Evolutionary conservation across 2,113 vertebrate species (phyloP), one percentile per base, ranked within the genome.

Genomic region (Mastomys coucha): DNA sequence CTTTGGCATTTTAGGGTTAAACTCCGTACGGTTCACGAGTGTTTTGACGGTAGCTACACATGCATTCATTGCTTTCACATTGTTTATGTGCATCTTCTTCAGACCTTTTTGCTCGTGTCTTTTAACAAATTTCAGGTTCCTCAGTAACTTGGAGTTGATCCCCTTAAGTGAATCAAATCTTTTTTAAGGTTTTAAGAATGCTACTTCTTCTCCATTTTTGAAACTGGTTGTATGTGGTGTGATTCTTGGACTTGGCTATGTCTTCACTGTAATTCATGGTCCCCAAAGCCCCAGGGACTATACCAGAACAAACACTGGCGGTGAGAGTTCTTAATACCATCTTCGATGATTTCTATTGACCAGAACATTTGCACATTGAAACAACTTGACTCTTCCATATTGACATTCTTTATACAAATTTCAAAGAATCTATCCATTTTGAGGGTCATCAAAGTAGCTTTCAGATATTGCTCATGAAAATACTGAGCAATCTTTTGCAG

Each of bases 21-120:
- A 17, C 5, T 2, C 16, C 3, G 17, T 51, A 20, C 3, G 17
- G 3, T 60, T 39, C 5, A 39, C 7, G n/a, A 60, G 5, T 16
- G 26, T 39, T n/a, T 60, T 60, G 22, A 8, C 26, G 36, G 6
- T 14, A 7, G 36, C 53, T 60, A n/a, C 3, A 16, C 22, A 5
- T 39, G 33, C 2, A 26, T n/a, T 82, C 56, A 60, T 60, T 58
- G 22, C 24, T 3, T 60, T 82, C n/a, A 82, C 20, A 26, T 16
- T 28, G 36, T 2, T 58, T 60, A 22, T 20, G 20, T 39, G 6
- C 6, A 26, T 26, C 36, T 82, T 60, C 11, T 82, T 82, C 36
- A 28, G n/a, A 7, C n/a, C 13, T 63, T 63, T 60, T 22, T 60
- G 5, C 6, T 16, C 26, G 20, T 63, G 26, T 5, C 22, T 84